Base-by-base conservation (phyloP, 2,113 vertebrate genomes). In the Pampusana beccarii region DNA sequence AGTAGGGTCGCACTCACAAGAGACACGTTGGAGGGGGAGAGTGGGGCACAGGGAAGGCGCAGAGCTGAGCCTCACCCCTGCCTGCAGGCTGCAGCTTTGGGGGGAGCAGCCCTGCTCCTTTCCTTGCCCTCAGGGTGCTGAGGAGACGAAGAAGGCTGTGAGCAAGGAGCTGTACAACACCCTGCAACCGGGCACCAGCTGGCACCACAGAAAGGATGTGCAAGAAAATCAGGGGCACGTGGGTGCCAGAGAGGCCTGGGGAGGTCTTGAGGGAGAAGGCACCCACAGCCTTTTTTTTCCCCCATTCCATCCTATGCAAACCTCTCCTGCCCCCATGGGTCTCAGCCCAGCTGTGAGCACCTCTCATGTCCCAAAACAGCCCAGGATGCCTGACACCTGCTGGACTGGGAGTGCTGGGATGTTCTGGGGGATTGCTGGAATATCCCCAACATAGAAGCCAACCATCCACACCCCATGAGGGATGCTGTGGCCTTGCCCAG, bases 11-110 rank as follows among this genome's bases (percentile, higher is more conserved):
- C 85, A 78, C 26, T 10, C 2, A 6, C 13, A 28, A 78, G 78
- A 15, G 33, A 31, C 5, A 3, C 2, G 11, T 53, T 9, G 33
- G 79, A 33, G 7, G 2, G 29, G 18, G 29, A 64, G 46, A 44
- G 7, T 0, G 5, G n/a, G 36, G 56, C 5, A 26, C 3, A 2
- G 38, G 23, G 34, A 77, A 71, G 46, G n/a, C 2, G 10, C 1
- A 5, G 51, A 66, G 31, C 28, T 78, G 64, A 46, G 44, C 26
- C 67, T 40, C 3, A 0, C 26, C 3, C 10, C n/a, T 48, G 36
- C 50, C 36, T 9, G 7, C 1, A 5, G 31, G 23, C 19, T 87
- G 58, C 5, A 5, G 24, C 16, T 80, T 44, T 34, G 17, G 34
- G 69, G 26, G 46, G 46, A 84, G 46, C 6, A 10, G 36, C 40